A percentile compares a stretch with the other conserved stretches of the same genome.
phyloP scores from a whole-genome alignment of 2,888 invertebrate species.

The Mesochorus sp. region DNA sequence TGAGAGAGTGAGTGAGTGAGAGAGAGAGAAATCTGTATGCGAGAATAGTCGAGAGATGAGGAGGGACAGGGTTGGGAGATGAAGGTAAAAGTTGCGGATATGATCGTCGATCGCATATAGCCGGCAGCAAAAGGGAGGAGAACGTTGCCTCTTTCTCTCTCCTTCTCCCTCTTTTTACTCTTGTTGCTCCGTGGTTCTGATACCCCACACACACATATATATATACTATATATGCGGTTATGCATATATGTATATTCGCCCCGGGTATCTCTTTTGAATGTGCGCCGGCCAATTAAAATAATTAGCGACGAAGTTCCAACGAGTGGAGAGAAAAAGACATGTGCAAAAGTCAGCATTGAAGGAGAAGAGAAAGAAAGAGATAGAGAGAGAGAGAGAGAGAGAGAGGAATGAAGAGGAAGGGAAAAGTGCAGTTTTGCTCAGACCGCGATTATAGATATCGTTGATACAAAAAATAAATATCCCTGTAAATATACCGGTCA shows the following conservation, averaged over 20 bases:
- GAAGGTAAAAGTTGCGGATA: slow-evolving; percentile 55
- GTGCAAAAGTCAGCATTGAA: slow-evolving; percentile 14
- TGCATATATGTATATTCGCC: slow-evolving; percentile 47
- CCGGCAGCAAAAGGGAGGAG: slow-evolving; percentile 55
- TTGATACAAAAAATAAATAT: slow-evolving; percentile 24
- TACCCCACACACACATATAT: slow-evolving; percentile 16
- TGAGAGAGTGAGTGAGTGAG: slow-evolving; percentile 14
- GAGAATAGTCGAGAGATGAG: slow-evolving; percentile 32
- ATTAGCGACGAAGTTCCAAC: slow-evolving; percentile 81
- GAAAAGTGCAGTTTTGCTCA: slow-evolving; percentile 11
- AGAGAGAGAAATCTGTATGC: slow-evolving; percentile 22
- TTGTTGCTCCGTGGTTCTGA: slow-evolving; percentile 9
- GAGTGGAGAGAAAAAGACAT: slow-evolving; percentile 54
- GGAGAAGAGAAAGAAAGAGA: slow-evolving; percentile 29
- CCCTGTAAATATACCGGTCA: too few relatives aligned
- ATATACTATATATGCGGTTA: slow-evolving; percentile 21
- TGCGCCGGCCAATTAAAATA: slow-evolving; percentile 82
- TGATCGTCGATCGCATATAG: slow-evolving; percentile 63
- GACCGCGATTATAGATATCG: slow-evolving; percentile 45
- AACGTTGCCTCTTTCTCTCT: slow-evolving; percentile 21
- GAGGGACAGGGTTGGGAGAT: slow-evolving; percentile 37
- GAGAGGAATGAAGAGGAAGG: slow-evolving; percentile 15
- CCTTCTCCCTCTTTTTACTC: not conserved
- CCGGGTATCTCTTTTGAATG: slow-evolving; percentile 79
- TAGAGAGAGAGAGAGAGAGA: slow-evolving; percentile 13